Percentiles rank a stretch among this genome's conserved stretches.
phyloP scores from a whole-genome alignment of 2,113 vertebrate species.

The Gopherus flavomarginatus region DNA sequence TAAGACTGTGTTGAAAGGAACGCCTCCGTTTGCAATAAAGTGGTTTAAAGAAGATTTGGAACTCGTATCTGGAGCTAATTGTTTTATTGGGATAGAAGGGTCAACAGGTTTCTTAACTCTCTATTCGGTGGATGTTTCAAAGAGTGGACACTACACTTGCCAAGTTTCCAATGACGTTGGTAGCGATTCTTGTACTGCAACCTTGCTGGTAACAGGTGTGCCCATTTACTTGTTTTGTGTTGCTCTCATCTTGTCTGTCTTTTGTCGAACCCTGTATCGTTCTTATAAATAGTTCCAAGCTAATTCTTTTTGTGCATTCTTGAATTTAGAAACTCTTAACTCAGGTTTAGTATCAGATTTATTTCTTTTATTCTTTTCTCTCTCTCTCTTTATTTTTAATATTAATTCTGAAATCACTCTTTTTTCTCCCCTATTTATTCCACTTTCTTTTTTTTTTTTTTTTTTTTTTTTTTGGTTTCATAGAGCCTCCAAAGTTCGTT shows the following conservation, averaged over 20 bases:
- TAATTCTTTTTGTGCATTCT: not conserved
- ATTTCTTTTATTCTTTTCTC: slow-evolving; percentile 56
- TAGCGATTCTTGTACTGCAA: slow-evolving; percentile 90
- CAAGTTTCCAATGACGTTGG: slow-evolving; percentile 97
- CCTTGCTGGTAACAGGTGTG: slow-evolving; percentile 91
- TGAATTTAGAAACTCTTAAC: not conserved
- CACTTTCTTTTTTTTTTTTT: slow-evolving; percentile 75
- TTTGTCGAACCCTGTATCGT: slow-evolving; percentile 44
- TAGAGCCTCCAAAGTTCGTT: slow-evolving; percentile 96
- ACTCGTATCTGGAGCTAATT: slow-evolving; percentile 90
- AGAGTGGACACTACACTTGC: slow-evolving; percentile 92
- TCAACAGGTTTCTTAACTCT: slow-evolving; percentile 93
- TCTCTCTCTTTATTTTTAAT: not conserved
- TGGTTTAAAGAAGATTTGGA: slow-evolving; percentile 97
- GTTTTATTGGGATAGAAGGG: slow-evolving; percentile 92
- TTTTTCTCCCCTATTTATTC: not conserved
- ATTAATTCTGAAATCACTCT: not conserved
- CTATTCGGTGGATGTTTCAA: slow-evolving; percentile 88
- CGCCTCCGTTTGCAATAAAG: slow-evolving; percentile 92
- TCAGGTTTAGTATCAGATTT: not conserved
- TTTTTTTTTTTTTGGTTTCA: slow-evolving; percentile 81
- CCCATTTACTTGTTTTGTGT: slow-evolving; percentile 50
- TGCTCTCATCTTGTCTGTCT: slow-evolving; percentile 38
- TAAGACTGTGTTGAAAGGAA: slow-evolving; percentile 92
- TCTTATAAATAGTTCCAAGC: not conserved